Percentiles rank a stretch among this genome's conserved stretches.
Evolutionary conservation across 2,888 invertebrate species (phyloP).

Genomic region (Eurytoma adleriae): DNA sequence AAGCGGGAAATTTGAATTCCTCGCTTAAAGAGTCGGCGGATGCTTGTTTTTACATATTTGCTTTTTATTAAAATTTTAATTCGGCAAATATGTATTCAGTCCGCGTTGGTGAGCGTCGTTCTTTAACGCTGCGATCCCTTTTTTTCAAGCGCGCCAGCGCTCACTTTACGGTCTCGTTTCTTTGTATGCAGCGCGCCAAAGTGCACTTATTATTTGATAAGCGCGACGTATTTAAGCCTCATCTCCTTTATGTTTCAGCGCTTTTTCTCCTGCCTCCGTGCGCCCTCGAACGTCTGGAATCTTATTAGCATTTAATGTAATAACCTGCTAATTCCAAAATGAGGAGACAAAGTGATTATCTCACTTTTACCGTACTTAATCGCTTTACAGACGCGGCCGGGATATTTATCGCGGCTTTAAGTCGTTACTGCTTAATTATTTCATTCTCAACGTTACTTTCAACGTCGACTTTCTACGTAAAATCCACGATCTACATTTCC

Average conservation of each 20-base stretch:
- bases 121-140: too few relatives aligned
- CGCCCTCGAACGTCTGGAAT: not conserved
- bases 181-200: not conserved
- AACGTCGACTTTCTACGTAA: too few relatives aligned
- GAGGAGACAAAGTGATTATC: constrained; percentile 14
- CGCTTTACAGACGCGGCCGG: not conserved
- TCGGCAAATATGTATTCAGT: too few relatives aligned
- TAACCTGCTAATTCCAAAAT: constrained; percentile 16
- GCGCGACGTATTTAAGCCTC: not conserved
- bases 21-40: too few relatives aligned
- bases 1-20: too few relatives aligned
- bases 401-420: not conserved
- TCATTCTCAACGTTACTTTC: not conserved
- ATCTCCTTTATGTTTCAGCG: not conserved
- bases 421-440: not conserved
- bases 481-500: too few relatives aligned
- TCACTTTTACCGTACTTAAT: not conserved
- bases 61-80: too few relatives aligned
- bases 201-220: constrained; percentile 1
- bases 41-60: too few relatives aligned
- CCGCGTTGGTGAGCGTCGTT: too few relatives aligned
- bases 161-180: too few relatives aligned
- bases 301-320: constrained; percentile 9
- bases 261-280: not conserved
- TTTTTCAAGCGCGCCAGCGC: too few relatives aligned